Evolutionary conservation across 1,140 invertebrate species (phyloP).

Genomic region (Camponotus pennsylvanicus): DNA sequence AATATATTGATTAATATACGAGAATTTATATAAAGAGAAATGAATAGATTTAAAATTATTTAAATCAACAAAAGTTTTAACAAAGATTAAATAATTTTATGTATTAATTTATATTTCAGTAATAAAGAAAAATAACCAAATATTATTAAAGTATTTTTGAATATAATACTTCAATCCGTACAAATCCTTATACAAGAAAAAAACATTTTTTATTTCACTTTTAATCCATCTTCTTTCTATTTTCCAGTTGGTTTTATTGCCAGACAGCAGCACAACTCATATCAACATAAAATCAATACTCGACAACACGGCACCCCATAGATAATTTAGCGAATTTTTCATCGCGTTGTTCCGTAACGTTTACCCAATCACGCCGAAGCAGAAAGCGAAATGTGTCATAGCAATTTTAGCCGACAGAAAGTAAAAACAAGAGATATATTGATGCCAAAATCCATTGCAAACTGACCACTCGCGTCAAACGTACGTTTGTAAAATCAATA

Average conservation of each 20-base stretch:
- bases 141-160: neutral
- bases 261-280: constrained; percentile 47
- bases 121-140: neutral
- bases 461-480: neutral
- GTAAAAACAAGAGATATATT: neutral
- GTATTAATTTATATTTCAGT: neutral
- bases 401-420: neutral
- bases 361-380: neutral
- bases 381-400: neutral
- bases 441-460: neutral
- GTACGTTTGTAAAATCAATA: constrained; percentile 28
- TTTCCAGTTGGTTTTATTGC: constrained; percentile 42
- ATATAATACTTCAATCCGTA: neutral
- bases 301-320: constrained; percentile 43
- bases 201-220: neutral
- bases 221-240: neutral
- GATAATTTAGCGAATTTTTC: constrained; percentile 23
- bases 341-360: neutral
- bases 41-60: too few relatives aligned
- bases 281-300: constrained; percentile 68
- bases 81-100: neutral
- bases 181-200: neutral
- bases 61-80: too few relatives aligned
- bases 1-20: neutral
- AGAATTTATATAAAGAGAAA: neutral